Conservation (phyloP, 2,797 vertebrate species). For the Poeciliopsis gracilis region DNA sequence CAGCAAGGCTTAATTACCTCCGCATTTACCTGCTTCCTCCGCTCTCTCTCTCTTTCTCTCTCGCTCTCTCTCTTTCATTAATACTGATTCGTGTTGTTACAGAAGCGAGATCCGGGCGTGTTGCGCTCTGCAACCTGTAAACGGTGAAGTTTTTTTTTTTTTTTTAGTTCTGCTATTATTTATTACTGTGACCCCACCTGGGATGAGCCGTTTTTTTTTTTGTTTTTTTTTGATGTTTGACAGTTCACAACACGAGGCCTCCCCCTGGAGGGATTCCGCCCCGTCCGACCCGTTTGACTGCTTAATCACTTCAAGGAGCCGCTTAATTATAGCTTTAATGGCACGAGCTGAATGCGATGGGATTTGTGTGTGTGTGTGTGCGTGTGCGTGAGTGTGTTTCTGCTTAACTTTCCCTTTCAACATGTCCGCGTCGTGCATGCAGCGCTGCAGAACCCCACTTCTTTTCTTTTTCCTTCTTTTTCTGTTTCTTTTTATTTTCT, state of each 20-base stretch:
- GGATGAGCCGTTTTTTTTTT: slow-evolving; percentile 77
- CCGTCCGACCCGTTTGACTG: slow-evolving; percentile 90
- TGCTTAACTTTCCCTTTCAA: background rate
- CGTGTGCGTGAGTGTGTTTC: background rate
- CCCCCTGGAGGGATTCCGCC: slow-evolving; percentile 79
- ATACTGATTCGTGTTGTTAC: background rate
- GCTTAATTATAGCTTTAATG: slow-evolving; percentile 67
- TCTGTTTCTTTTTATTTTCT: too few relatives aligned
- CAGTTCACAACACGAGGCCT: slow-evolving; percentile 68
- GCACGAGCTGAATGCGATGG: slow-evolving; percentile 25
- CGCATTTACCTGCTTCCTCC: slow-evolving; percentile 6
- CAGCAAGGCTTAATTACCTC: slow-evolving; percentile 17
- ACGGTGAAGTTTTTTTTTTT: slow-evolving; percentile 61
- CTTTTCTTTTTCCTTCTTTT: background rate
- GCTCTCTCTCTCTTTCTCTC: too few relatives aligned
- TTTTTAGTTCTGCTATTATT: too few relatives aligned
- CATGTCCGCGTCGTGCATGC: background rate
- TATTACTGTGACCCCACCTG: slow-evolving; percentile 65
- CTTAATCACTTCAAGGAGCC: slow-evolving; percentile 73
- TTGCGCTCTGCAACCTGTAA: slow-evolving; percentile 48
- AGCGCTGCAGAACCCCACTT: background rate
- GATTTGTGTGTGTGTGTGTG: background rate
- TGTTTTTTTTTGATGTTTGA: slow-evolving; percentile 81
- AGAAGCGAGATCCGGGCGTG: slow-evolving; percentile 55
- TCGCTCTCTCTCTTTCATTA: background rate